Evolutionary conservation across 2,797 vertebrate genomes (phyloP).

Genomic region (Vireo griseus): DNA sequence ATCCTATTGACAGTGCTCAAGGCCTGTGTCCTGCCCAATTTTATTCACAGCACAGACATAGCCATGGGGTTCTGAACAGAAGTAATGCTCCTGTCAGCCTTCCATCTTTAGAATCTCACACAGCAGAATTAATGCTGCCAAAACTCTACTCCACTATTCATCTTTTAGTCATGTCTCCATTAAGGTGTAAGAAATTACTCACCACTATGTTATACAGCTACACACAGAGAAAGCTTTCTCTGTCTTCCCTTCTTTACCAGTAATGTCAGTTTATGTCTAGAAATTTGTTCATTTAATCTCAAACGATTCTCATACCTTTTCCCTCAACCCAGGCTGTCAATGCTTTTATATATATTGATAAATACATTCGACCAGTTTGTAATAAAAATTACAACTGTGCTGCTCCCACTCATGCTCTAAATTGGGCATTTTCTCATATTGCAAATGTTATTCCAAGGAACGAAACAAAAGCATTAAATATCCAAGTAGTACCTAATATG

Average conservation of each 20-base stretch:
- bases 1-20: neutral
- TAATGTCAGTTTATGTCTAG: neutral
- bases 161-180: neutral
- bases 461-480: neutral
- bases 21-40: neutral
- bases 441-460: neutral
- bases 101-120: neutral
- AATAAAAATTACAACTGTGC: neutral
- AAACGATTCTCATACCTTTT: neutral
- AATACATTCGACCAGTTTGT: neutral
- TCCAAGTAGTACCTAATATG: neutral
- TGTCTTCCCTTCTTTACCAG: neutral
- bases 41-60: neutral
- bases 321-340: neutral
- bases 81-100: neutral
- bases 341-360: neutral
- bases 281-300: neutral
- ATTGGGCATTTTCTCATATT: neutral
- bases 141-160: neutral
- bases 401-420: neutral
- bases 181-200: neutral
- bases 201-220: neutral
- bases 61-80: neutral
- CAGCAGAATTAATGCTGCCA: neutral
- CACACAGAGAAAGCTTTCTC: neutral